Base-by-base conservation (phyloP, 2,797 vertebrate genomes). In the Typhlichthys subterraneus region DNA sequence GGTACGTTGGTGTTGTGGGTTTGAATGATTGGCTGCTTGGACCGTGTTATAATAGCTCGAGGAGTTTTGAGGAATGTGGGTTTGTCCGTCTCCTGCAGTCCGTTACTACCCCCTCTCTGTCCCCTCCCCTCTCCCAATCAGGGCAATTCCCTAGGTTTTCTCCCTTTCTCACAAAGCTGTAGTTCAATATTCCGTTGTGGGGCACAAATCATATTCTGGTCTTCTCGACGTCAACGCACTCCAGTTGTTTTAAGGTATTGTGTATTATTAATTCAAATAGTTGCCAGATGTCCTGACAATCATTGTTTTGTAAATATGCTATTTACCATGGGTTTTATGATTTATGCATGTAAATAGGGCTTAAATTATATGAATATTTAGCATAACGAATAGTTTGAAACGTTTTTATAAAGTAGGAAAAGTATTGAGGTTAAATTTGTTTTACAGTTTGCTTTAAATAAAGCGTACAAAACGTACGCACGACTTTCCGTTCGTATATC, bases 91-190 rank as follows among this genome's bases (percentile, higher is more conserved):
- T 29, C 89, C 86, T 90, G 84, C 81, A 85, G 87, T 91, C 90
- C 77, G 80, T 84, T 87, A 80, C 88, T 88, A 84, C 83, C 90
- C 89, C 79, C 72, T 81, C 77, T 74, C 83, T 91, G 79, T 89
- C 87, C 90, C 93, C 94, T 92, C 95, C 94, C 93, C 92, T 94
- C 90, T 91, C 52, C 85, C 92, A 90, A 91, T 89, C 89, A 84
- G 90, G 89, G 79, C 80, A 89, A 91, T 94, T 93, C 93, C 88
- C 84, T 80, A 93, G 92, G 90, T 93, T 94, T 94, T 89, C 87
- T 86, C 83, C 66, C 82, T 90, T 91, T 85, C 89, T 93, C 90
- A 85, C 88, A 87, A 87, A 89, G 88, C 87, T 82, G 86, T 85
- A 83, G 88, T 82, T 88, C 91, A 91, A 90, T 89, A 93, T 89